Conservation (phyloP, 2,888 invertebrate species). For the Marasmarcha lunaedactyla region DNA sequence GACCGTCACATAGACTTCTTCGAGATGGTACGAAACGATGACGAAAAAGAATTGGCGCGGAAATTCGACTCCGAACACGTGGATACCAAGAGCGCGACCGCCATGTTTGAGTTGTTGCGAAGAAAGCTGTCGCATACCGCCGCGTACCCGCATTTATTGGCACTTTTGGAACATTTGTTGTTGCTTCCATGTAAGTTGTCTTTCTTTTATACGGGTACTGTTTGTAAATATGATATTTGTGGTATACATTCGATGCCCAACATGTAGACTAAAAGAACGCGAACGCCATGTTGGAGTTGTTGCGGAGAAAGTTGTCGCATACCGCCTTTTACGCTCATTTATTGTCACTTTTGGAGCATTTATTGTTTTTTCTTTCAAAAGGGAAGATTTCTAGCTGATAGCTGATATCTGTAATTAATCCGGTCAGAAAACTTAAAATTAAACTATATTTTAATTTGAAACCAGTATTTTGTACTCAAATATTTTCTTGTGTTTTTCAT, state of each 20-base stretch:
- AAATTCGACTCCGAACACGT: constrained; percentile 88
- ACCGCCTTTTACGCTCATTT: constrained; percentile 95
- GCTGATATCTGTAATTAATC: too few relatives aligned
- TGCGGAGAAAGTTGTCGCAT: constrained; percentile 89
- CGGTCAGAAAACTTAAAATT: too few relatives aligned
- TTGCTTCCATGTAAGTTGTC: constrained; percentile 77
- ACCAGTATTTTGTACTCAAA: not conserved
- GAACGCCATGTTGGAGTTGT: constrained; percentile 89
- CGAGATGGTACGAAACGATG: constrained; percentile 97
- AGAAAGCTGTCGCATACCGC: constrained; percentile 91
- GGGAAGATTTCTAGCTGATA: too few relatives aligned
- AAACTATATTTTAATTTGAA: not conserved
- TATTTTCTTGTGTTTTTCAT: not conserved
- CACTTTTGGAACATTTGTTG: constrained; percentile 89
- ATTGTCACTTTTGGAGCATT: constrained; percentile 89
- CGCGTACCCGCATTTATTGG: constrained; percentile 93
- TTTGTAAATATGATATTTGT: too few relatives aligned
- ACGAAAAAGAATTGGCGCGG: constrained; percentile 92
- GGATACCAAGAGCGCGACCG: constrained; percentile 92
- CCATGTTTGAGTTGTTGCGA: constrained; percentile 91
- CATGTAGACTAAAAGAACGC: constrained; percentile 97
- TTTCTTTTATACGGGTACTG: too few relatives aligned
- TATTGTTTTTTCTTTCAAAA: constrained; percentile 84
- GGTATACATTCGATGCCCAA: too few relatives aligned
- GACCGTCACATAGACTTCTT: constrained; percentile 98